Percentiles rank a stretch among this genome's conserved stretches.
Conservation (phyloP, 2,888 invertebrate species). For the Drosophila neotestacea region DNA sequence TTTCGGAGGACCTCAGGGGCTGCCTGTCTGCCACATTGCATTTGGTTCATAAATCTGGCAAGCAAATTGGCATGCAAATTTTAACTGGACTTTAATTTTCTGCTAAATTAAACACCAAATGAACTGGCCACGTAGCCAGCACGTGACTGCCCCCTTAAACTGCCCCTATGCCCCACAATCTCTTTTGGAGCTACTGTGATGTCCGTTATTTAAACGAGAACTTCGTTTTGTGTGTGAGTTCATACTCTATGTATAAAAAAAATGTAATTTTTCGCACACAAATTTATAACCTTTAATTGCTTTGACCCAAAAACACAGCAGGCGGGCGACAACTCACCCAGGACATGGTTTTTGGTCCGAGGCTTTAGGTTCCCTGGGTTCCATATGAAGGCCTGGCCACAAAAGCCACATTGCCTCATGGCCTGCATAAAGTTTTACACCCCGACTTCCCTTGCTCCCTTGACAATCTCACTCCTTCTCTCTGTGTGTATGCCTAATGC, state of each 20-base stretch:
- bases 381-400: conserved; percentile 54
- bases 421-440: conserved; percentile 59
- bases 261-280: conserved; percentile 71
- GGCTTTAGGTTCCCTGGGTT: neutral
- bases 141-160: conserved; percentile 53
- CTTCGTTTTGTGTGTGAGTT: conserved; percentile 17
- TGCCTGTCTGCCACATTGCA: conserved; percentile 24
- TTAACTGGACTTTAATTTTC: conserved; percentile 80
- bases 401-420: conserved; percentile 76
- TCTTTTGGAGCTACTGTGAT: neutral
- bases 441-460: neutral
- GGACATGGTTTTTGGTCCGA: conserved; percentile 35
- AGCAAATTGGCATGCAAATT: conserved; percentile 73
- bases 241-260: conserved; percentile 39
- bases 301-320: conserved; percentile 80
- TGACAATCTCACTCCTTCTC: conserved; percentile 1
- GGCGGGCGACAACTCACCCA: conserved; percentile 39
- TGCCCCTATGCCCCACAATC: neutral
- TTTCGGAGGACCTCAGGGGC: neutral
- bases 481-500: conserved; percentile 64
- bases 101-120: conserved; percentile 78
- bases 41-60: conserved; percentile 66
- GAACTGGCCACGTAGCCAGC: conserved; percentile 66
- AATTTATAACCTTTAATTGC: conserved; percentile 83
- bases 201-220: conserved; percentile 21